Base-by-base conservation (phyloP, 2,113 vertebrate genomes). In the Chrysemys picta region DNA sequence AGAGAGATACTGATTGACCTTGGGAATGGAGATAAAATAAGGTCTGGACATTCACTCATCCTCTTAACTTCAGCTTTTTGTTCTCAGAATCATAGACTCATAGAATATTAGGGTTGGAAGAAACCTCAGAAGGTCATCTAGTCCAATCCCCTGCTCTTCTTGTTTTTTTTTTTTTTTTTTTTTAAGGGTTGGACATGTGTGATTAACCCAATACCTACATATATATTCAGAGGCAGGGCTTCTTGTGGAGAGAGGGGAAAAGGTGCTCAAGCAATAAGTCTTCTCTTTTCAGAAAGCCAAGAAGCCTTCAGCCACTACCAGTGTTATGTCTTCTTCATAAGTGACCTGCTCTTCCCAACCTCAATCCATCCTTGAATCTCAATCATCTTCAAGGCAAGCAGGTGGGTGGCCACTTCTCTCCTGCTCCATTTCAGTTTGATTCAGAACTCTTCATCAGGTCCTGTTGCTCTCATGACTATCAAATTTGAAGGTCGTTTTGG, bases 381-480 rank as follows among this genome's bases (percentile, higher is more conserved):
- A 69, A 69, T 69, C 65, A 69, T 38, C 17, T 69, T 38, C 17
- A 38, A 69, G 17, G 35, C 7, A 69, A 38, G 35, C 16, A 69
- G 21, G 9, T 35, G 65, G 17, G 35, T 21, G 4, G 14, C 42
- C 42, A 42, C 35, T n/a, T 38, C 65, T 38, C 31, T 10, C 8
- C 6, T 38, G 35, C 19, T 69, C 65, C 35, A 69, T 38, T 21
- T 38, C 65, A 69, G 65, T 69, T 38, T 69, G 47, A 42, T 52
- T 79, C 85, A 85, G 87, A 97, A 96, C 87, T 90, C 81, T 90
- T 56, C 84, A 87, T 76, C 93, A 93, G 83, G 57, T 53, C 82
- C 79, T 38, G 17, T 38, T 16, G 8, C 27, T 85, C 76, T 90
- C 93, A 96, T 96, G 91, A 47, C 80, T 38, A 72, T 49, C 47